Evolutionary conservation across 2,888 invertebrate species (phyloP).

Genomic region (Caenorhabditis imperialis): DNA sequence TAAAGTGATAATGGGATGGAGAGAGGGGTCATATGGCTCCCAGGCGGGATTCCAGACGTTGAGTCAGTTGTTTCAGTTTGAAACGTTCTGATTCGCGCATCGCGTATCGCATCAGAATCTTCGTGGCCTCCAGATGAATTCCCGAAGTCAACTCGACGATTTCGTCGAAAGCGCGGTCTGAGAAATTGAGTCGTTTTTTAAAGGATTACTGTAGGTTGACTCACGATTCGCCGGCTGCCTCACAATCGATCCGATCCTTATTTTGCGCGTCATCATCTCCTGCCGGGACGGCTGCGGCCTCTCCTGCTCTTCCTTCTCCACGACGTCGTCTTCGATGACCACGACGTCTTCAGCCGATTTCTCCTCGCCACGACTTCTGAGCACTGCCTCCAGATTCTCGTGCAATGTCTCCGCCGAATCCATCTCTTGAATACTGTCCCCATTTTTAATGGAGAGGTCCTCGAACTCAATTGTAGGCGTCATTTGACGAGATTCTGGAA

Average conservation of each 20-base stretch:
- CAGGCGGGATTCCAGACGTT: constrained; percentile 14
- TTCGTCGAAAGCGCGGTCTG: constrained; percentile 47
- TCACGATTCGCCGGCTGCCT: constrained; percentile 44
- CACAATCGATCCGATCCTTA: constrained; percentile 38
- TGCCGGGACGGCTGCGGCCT: constrained; percentile 1
- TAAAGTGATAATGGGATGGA: too few relatives aligned
- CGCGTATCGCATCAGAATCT: constrained; percentile 14
- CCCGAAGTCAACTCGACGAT: constrained; percentile 16
- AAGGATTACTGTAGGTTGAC: not conserved
- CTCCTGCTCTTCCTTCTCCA: too few relatives aligned
- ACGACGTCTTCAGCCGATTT: too few relatives aligned
- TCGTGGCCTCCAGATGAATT: not conserved
- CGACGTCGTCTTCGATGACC: too few relatives aligned
- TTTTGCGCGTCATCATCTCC: constrained; percentile 29
- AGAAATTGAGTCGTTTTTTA: not conserved
- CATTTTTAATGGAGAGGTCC: too few relatives aligned
- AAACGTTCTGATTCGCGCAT: constrained; percentile 40
- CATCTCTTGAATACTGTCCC: too few relatives aligned
- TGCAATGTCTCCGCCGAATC: too few relatives aligned
- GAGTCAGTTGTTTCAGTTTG: constrained; percentile 33
- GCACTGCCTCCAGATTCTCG: too few relatives aligned
- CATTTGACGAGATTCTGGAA: too few relatives aligned
- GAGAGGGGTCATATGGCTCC: not conserved
- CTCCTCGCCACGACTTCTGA: too few relatives aligned
- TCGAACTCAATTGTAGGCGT: too few relatives aligned